These are phyloP conservation scores for Pseudomyrmex pallidus DNA, from an alignment of 1,140 invertebrate species.

Conservation along the genomic window DNA sequence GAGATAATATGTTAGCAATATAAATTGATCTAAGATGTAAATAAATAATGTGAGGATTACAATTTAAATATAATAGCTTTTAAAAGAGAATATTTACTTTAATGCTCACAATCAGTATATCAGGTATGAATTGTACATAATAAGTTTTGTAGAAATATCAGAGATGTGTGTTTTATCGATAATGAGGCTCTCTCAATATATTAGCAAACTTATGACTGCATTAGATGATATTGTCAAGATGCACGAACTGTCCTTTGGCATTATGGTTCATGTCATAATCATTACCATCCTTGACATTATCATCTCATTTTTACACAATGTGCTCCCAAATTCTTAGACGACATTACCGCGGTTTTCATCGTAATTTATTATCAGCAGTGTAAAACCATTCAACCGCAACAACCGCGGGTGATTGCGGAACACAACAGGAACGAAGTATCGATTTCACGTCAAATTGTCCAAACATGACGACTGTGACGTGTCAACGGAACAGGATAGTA, in stretches of 20 bases:
- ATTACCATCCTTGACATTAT: not conserved
- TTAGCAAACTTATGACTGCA: too few species aligned
- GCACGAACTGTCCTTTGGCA: too few species aligned
- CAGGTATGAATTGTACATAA: not conserved
- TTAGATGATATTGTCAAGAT: not conserved
- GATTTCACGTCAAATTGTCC: constrained; percentile 65
- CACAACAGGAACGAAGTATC: constrained; percentile 20
- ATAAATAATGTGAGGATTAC: not conserved
- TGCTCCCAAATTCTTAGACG: not conserved
- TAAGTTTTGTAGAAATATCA: not conserved
- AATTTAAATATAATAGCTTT: not conserved
- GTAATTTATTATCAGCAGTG: not conserved
- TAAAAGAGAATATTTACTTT: not conserved
- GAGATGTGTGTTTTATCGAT: not conserved
- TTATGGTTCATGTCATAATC: too few species aligned
- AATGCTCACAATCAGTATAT: not conserved
- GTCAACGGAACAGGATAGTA: constrained; percentile 81
- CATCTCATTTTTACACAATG: constrained; percentile 6
- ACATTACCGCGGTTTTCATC: too few species aligned
- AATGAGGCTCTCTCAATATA: not conserved
- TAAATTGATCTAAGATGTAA: not conserved
- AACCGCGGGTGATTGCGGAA: not conserved
- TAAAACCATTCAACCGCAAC: not conserved
- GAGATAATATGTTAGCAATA: not conserved
- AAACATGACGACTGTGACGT: constrained; percentile 75